phyloP scores from a whole-genome alignment of 2,113 vertebrate genomes.

The Cyprinus carpio region DNA sequence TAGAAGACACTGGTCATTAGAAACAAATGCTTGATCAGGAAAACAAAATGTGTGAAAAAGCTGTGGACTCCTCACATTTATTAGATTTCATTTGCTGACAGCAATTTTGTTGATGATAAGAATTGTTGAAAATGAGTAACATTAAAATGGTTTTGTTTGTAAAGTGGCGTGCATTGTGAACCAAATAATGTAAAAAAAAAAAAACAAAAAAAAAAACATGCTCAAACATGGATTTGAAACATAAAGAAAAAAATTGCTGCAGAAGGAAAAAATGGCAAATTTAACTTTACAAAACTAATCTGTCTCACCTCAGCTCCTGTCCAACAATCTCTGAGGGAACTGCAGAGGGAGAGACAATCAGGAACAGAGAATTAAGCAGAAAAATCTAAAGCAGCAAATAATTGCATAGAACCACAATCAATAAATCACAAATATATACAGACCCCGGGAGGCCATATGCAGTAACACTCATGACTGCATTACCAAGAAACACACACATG shows the following conservation, averaged over 20 bases:
- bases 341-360: conserved; percentile 51
- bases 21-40: background rate
- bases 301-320: conserved; percentile 92
- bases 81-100: background rate
- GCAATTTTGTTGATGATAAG: background rate
- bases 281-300: conserved; percentile 8
- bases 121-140: conserved; percentile 8
- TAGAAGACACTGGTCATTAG: background rate
- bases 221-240: background rate
- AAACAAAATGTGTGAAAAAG: background rate
- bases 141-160: conserved; percentile 5
- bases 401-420: conserved; percentile 69
- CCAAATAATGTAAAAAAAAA: conserved; percentile 6
- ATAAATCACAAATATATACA: conserved; percentile 73
- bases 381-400: conserved; percentile 57
- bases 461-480: conserved; percentile 63
- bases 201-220: background rate
- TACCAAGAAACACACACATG: conserved; percentile 49
- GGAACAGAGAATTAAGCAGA: conserved; percentile 63
- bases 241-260: background rate
- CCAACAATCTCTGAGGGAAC: conserved; percentile 85
- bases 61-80: background rate
- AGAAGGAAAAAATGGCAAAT: background rate
- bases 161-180: background rate
- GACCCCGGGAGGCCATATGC: conserved; percentile 63